Evolutionary conservation across 2,797 vertebrate species (phyloP), one percentile per base, ranked within the genome.

Genomic region (Gymnoscopelus microlampas): DNA sequence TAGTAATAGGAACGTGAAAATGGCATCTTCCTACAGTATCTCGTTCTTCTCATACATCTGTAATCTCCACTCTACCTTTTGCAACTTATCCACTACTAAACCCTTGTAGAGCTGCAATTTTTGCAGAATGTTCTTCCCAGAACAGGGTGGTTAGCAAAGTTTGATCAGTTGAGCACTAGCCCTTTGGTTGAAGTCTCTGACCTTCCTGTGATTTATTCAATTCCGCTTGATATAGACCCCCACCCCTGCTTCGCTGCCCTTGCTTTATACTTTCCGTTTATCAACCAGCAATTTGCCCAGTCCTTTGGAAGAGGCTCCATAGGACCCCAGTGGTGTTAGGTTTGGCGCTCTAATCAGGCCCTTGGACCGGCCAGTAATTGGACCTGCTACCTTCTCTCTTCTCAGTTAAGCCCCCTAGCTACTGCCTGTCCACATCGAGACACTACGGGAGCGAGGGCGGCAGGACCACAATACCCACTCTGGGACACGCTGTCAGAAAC

Each of bases 401-500:
- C 53, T 71, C 73, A 73, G 70, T 89, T 86, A 84, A 81, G 89
- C 93, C 91, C 71, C 39, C 79, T 14, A 85, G 91, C 91, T 88
- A 83, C 85, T 77, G 79, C 70, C 81, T 85, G 84, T 88, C 84
- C 85, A 80, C 87, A 86, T n/a, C 88, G 87, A 88, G 85, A 70
- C 84, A 70, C 62, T 2, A 64, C 68, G 74, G 63, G 68, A 67
- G 48, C 64, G 72, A 76, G 74, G 81, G 71, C 67, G 76, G 73
- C 70, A 53, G 61, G 65, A 76, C 76, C 78, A 88, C 87, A 85
- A 91, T 91, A 89, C 84, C 78, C 85, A 84, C 75, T 82, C 82
- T 76, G 83, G 82, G 88, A 88, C 77, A 61, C 84, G 85, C 88
- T 92, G 87, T 92, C 90, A 92, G 80, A 68, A 84, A 61, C 71